A percentile compares a stretch with the other conserved stretches of the same genome.
Conservation (phyloP, 2,113 vertebrate species). For the Aldabrachelys gigantea region DNA sequence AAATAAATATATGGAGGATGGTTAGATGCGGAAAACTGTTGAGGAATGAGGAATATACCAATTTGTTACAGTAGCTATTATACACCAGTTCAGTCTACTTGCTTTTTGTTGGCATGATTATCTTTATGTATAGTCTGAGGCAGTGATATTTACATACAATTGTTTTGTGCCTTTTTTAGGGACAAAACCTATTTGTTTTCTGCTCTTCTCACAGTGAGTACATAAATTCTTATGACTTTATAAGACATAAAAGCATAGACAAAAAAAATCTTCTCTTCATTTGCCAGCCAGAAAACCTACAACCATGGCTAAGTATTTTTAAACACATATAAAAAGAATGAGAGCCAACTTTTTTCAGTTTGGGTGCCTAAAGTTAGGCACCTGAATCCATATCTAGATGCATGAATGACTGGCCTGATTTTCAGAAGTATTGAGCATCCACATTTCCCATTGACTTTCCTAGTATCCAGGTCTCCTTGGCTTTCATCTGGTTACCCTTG, state of each 20-base stretch:
- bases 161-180: background rate
- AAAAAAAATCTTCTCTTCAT: background rate
- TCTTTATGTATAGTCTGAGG: background rate
- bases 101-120: background rate
- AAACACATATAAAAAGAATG: background rate
- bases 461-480: background rate
- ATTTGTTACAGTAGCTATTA: background rate
- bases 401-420: background rate
- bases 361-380: background rate
- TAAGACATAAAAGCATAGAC: constrained; percentile 12
- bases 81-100: background rate
- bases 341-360: constrained; percentile 11
- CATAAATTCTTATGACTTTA: constrained; percentile 22
- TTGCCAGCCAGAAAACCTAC: constrained; percentile 23
- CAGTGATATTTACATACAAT: background rate
- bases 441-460: background rate
- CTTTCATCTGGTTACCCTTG: background rate
- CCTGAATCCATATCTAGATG: background rate
- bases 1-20: background rate
- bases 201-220: background rate
- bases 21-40: background rate
- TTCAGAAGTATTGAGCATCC: background rate
- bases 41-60: constrained; percentile 1
- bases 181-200: constrained; percentile 4
- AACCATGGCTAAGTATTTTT: background rate